Percentiles rank a stretch among this genome's conserved stretches.
Evolutionary conservation across 92 coral and sea anemone species (phyloP).

Genomic region (Ricordea florida): DNA sequence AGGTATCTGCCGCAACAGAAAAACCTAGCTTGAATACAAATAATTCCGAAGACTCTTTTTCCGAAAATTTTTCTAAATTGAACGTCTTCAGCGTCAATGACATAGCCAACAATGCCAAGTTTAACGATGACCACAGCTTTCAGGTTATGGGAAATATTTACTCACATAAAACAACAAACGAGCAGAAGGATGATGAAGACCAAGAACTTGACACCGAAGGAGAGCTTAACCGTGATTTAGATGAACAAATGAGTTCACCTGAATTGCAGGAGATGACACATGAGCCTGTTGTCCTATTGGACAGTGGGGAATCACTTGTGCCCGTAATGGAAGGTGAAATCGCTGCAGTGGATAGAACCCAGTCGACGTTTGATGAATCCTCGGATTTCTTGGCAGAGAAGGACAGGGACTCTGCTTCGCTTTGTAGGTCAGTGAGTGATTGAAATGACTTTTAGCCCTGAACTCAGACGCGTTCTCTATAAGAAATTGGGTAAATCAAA

Average conservation of each 20-base stretch:
- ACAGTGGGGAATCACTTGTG: conserved; percentile 75
- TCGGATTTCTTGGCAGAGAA: conserved; percentile 21
- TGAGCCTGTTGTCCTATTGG: conserved; percentile 59
- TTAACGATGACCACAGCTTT: too few species aligned
- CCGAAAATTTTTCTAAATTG: too few species aligned
- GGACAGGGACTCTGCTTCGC: conserved; percentile 42
- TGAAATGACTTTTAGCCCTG: not conserved
- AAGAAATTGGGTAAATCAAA: too few species aligned
- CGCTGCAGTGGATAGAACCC: not conserved
- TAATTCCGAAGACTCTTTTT: too few species aligned
- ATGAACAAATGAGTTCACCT: not conserved
- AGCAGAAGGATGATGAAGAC: not conserved
- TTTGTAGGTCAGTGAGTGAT: conserved; percentile 79
- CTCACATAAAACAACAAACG: not conserved
- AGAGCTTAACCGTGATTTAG: not conserved
- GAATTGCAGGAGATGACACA: not conserved
- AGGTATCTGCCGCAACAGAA: too few species aligned
- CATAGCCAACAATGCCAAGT: too few species aligned
- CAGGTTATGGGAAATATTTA: not conserved
- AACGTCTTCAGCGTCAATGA: too few species aligned
- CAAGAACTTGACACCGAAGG: not conserved
- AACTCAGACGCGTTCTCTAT: not conserved
- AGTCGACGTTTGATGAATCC: not conserved
- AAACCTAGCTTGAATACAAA: too few species aligned
- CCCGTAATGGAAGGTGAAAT: conserved; percentile 34